Conservation (phyloP, 2,113 vertebrate genomes). For the Edolisoma coerulescens region DNA sequence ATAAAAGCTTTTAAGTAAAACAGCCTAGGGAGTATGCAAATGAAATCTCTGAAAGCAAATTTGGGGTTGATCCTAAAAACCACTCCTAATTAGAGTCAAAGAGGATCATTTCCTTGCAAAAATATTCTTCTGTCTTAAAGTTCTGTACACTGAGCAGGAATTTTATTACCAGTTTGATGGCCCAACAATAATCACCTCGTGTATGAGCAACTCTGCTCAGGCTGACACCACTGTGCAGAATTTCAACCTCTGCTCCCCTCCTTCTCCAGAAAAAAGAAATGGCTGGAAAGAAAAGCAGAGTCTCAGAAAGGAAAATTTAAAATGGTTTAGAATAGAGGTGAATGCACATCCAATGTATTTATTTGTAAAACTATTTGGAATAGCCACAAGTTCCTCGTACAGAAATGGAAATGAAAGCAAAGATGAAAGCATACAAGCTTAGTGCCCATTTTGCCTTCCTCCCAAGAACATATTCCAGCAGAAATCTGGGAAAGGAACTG, state of each 20-base stretch:
- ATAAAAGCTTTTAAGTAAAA: neutral
- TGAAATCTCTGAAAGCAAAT: neutral
- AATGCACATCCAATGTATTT: neutral
- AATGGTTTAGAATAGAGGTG: neutral
- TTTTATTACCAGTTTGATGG: conserved; percentile 41
- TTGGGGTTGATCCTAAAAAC: neutral
- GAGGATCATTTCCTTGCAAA: conserved; percentile 16
- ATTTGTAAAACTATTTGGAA: neutral
- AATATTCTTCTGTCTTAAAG: conserved; percentile 3
- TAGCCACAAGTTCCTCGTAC: neutral
- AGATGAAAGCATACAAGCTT: neutral
- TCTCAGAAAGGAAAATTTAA: neutral
- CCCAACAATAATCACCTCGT: conserved; percentile 24
- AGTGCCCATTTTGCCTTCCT: neutral
- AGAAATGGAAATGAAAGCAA: neutral
- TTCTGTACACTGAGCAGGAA: neutral
- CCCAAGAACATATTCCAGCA: neutral
- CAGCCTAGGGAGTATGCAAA: neutral
- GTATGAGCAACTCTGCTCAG: neutral
- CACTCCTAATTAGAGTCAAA: neutral
- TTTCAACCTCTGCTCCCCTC: neutral
- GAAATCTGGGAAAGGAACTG: neutral
- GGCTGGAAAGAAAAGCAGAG: neutral
- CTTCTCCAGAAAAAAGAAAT: neutral
- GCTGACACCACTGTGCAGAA: neutral